Base-by-base conservation (phyloP, 2,113 vertebrate genomes). In the Terrapene triunguis region DNA sequence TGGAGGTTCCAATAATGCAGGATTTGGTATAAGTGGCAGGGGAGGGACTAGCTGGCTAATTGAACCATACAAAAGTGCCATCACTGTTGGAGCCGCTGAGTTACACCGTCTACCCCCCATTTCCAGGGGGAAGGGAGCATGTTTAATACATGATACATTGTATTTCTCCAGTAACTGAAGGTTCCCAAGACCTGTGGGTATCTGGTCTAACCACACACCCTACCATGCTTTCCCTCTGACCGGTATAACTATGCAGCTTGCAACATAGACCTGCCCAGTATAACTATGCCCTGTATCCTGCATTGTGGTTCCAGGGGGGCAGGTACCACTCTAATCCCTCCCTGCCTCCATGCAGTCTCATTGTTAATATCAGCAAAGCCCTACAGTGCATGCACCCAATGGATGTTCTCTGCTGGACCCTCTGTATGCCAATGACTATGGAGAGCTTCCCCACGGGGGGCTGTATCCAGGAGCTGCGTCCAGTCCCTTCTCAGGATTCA, bases 11-110 rank as follows among this genome's bases (percentile, higher is more conserved):
- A 6, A 81, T 57, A 79, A 74, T 47, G 72, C 90, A 92, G 81
- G 48, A 87, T 50, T 86, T 88, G 80, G 93, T 88, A 74, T 21
- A 80, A 82, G 65, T 1, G 2, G 65, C 53, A 27, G 9, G 5
- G 32, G 13, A 21, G 53, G 10, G 84, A 89, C 69, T 78, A 27
- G 74, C 44, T 78, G 21, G 50, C 27, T 35, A 35, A 87, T 13
- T n/a, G 62, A 80, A 93, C 62, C 51, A 8, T 44, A 93, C 84
- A 85, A 82, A 95, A 95, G 91, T 91, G 89, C 93, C 89, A 32
- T 89, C 79, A 72, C 88, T 93, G 83, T 79, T 54, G 78, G 96
- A 81, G 84, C 88, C 84, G 78, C 89, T 88, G 38, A 92, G 17
- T 42, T 38, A 72, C 72, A 44, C n/a, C 72, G 27, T 53, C 87